phyloP scores from a whole-genome alignment of 1,140 invertebrate genomes.

The Apocrypta bakeri region DNA sequence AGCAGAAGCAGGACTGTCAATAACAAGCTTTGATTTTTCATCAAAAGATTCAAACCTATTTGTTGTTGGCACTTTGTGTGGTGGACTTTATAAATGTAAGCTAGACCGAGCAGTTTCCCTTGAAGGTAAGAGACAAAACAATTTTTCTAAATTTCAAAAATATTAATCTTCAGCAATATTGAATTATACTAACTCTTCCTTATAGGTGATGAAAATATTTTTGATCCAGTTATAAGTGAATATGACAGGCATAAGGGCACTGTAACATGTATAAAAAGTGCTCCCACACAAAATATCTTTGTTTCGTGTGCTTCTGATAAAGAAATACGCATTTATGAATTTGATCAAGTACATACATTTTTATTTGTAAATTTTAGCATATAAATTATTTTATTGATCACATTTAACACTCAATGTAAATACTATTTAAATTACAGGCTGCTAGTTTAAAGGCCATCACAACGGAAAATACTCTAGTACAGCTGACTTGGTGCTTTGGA shows the following conservation, averaged over 20 bases:
- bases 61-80: constrained; percentile 70
- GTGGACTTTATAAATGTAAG: constrained; percentile 70
- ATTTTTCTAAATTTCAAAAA: neutral
- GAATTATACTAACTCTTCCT: constrained; percentile 23
- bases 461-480: constrained; percentile 65
- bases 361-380: neutral
- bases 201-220: constrained; percentile 62
- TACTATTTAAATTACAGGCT: constrained; percentile 53
- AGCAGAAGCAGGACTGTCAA: constrained; percentile 66
- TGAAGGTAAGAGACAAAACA: constrained; percentile 57
- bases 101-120: constrained; percentile 61
- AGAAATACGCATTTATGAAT: constrained; percentile 70
- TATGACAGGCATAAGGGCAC: constrained; percentile 69
- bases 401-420: neutral
- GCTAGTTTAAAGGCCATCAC: constrained; percentile 60
- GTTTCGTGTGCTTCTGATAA: constrained; percentile 67
- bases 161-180: neutral
- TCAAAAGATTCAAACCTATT: constrained; percentile 63
- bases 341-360: constrained; percentile 64
- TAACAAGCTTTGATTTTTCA: constrained; percentile 71
- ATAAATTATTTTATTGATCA: neutral
- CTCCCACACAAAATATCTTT: constrained; percentile 66
- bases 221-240: constrained; percentile 70
- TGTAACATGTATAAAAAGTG: constrained; percentile 68
- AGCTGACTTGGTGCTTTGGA: constrained; percentile 66